Evolutionary conservation across 2,888 invertebrate genomes (phyloP).

Genomic region (Phragmatobia fuliginosa): DNA sequence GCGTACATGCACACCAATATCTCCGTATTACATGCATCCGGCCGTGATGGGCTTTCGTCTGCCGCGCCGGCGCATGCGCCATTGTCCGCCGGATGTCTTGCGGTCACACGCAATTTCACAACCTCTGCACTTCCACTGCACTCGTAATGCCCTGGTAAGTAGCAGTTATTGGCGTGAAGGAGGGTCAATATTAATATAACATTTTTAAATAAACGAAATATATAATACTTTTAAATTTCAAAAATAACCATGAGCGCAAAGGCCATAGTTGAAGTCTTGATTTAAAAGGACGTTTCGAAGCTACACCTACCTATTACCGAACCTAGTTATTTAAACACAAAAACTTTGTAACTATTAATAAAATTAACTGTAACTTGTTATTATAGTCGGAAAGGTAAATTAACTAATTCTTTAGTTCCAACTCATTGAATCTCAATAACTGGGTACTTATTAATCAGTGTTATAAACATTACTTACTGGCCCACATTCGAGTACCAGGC

Average conservation of each 20-base stretch:
- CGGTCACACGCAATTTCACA: constrained; percentile 85
- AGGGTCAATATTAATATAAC: constrained; percentile 24
- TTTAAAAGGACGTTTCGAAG: constrained; percentile 45
- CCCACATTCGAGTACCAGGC: constrained; percentile 50
- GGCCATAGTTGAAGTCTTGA: constrained; percentile 39
- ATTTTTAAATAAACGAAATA: constrained; percentile 18
- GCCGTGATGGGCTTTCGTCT: constrained; percentile 71
- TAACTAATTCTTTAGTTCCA: constrained; percentile 20
- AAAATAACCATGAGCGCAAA: constrained; percentile 27
- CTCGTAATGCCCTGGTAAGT: constrained; percentile 69
- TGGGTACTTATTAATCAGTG: constrained; percentile 20
- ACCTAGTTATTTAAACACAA: constrained; percentile 46
- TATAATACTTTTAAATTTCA: constrained; percentile 4
- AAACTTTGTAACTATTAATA: constrained; percentile 51
- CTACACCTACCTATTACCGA: constrained; percentile 47
- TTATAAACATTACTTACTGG: constrained; percentile 46
- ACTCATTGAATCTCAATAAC: constrained; percentile 30
- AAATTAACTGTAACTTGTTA: constrained; percentile 48
- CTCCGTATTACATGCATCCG: constrained; percentile 82
- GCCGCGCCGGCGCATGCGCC: constrained; percentile 64
- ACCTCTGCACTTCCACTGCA: constrained; percentile 72
- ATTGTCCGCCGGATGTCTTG: constrained; percentile 85
- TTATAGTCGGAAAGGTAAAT: constrained; percentile 44
- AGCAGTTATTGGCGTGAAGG: constrained; percentile 48
- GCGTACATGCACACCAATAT: constrained; percentile 71